A percentile compares a stretch with the other conserved stretches of the same genome.
These are phyloP conservation scores for Eulemur macaco DNA, from an alignment of 2,113 vertebrate species.

Conservation along the genomic window DNA sequence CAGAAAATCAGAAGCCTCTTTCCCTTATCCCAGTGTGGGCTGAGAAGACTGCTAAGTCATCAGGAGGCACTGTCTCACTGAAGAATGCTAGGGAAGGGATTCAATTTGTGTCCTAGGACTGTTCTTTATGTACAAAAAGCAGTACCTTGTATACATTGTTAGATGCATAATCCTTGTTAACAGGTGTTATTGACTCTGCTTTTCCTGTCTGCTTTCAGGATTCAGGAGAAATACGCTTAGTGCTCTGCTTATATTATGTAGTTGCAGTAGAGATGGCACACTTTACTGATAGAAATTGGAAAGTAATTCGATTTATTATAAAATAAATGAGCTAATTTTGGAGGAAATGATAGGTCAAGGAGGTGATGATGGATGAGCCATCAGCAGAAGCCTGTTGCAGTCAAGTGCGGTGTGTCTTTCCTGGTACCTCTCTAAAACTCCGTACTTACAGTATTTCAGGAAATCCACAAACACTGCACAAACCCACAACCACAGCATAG, in stretches of 20 bases:
- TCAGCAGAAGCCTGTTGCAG: not conserved
- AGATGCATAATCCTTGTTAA: not conserved
- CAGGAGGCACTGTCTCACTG: not conserved
- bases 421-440: not conserved
- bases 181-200: not conserved
- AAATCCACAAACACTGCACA: not conserved
- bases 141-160: not conserved
- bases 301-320: conserved; percentile 32
- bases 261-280: not conserved
- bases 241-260: not conserved
- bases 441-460: not conserved
- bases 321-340: conserved; percentile 46
- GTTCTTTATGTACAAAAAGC: not conserved
- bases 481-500: not conserved
- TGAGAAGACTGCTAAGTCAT: not conserved
- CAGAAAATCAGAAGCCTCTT: not conserved
- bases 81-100: not conserved
- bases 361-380: not conserved
- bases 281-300: conserved; percentile 20
- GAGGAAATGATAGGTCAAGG: not conserved
- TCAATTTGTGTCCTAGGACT: not conserved
- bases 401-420: not conserved
- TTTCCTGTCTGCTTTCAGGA: not conserved
- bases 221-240: not conserved
- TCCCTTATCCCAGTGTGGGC: accelerated